A percentile compares a stretch with the other conserved stretches of the same genome.
Evolutionary conservation across 2,888 invertebrate species (phyloP).

Genomic region (Sarcophaga variegata): DNA sequence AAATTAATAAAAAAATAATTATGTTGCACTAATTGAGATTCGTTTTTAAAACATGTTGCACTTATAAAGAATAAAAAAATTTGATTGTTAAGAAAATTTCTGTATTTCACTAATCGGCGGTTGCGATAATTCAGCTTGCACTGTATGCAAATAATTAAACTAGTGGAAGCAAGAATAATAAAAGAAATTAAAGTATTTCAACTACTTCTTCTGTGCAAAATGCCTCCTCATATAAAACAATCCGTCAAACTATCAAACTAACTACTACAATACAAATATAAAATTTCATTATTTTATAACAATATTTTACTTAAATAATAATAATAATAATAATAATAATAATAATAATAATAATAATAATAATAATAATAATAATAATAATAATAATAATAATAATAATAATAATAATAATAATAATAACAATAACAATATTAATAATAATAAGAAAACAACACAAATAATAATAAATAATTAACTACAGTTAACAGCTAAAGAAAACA

Average conservation of each 20-base stretch:
- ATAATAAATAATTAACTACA: slow-evolving; percentile 49
- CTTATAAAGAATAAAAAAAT: too few relatives aligned
- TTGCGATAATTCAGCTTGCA: too few relatives aligned
- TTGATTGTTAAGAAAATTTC: too few relatives aligned
- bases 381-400: not conserved
- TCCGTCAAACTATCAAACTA: slow-evolving; percentile 61
- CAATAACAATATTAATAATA: not conserved
- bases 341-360: too few relatives aligned
- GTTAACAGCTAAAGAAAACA: slow-evolving; percentile 51
- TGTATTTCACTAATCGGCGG: too few relatives aligned
- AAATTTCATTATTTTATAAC: slow-evolving; percentile 64
- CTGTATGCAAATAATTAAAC: too few relatives aligned
- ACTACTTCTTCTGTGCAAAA: slow-evolving; percentile 45
- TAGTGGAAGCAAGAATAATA: too few relatives aligned
- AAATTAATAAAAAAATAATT: too few relatives aligned
- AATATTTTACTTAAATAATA: slow-evolving; percentile 31
- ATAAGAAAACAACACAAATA: slow-evolving; percentile 22
- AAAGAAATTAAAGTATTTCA: too few relatives aligned
- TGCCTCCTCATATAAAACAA: slow-evolving; percentile 63
- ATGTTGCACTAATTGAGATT: too few relatives aligned
- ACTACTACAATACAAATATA: slow-evolving; percentile 22
- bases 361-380: slow-evolving; percentile 3
- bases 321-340: not conserved
- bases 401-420: too few relatives aligned
- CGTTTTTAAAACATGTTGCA: too few relatives aligned